Conservation (phyloP, 2,888 invertebrate species). For the Dioctria rufipes region DNA sequence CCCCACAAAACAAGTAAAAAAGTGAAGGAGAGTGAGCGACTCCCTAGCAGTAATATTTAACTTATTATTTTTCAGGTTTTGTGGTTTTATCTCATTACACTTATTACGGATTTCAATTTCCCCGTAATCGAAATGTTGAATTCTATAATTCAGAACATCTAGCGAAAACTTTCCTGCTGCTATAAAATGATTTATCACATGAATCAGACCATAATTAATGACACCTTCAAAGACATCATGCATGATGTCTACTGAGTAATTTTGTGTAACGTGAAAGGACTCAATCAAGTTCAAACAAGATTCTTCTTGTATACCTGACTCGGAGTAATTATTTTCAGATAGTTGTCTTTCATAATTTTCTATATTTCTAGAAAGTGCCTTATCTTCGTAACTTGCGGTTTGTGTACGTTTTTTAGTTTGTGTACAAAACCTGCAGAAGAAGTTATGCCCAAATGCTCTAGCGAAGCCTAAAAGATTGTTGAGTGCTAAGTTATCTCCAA, state of each 20-base stretch:
- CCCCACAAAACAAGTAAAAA: conserved; percentile 59
- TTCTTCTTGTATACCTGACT: conserved; percentile 43
- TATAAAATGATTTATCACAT: conserved; percentile 34
- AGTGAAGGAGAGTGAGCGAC: conserved; percentile 58
- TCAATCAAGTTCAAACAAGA: conserved; percentile 57
- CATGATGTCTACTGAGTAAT: conserved; percentile 58
- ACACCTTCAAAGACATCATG: conserved; percentile 62
- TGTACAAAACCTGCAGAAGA: conserved; percentile 58
- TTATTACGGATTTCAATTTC: too few species aligned
- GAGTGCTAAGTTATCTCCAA: conserved; percentile 57
- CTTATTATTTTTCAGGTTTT: too few species aligned
- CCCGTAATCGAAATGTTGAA: too few species aligned
- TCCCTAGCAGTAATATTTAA: conserved; percentile 55
- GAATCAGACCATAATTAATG: conserved; percentile 56
- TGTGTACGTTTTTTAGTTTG: conserved; percentile 51
- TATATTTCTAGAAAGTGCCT: conserved; percentile 32
- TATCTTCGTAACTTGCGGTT: conserved; percentile 37
- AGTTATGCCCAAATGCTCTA: conserved; percentile 56
- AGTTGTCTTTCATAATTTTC: conserved; percentile 57
- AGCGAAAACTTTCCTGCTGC: too few species aligned
- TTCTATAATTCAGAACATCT: too few species aligned
- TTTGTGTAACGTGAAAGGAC: conserved; percentile 60
- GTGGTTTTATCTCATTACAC: too few species aligned
- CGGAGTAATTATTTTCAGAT: conserved; percentile 47
- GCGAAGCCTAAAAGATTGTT: conserved; percentile 56